Evolutionary conservation across 2,113 vertebrate species (phyloP).

Genomic region (Glaucidium brasilianum): DNA sequence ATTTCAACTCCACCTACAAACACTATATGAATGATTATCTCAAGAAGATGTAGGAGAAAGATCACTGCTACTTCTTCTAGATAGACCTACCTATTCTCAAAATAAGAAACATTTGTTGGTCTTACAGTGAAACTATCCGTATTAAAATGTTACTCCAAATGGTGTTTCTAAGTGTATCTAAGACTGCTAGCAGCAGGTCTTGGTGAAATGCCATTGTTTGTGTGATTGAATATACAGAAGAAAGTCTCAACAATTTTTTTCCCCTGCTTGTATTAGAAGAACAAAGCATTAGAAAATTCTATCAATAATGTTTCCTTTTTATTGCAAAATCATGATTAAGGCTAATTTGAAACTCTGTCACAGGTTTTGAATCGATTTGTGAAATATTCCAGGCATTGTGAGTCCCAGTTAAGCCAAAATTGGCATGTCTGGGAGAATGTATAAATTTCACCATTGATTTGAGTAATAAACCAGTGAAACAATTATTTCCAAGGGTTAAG

Average conservation of each 20-base stretch:
- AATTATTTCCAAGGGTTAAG: neutral
- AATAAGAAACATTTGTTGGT: neutral
- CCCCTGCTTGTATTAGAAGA: neutral
- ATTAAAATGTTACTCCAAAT: neutral
- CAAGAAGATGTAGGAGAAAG: neutral
- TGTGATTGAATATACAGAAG: neutral
- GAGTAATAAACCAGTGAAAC: neutral
- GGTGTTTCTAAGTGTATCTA: neutral
- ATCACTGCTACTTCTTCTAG: neutral
- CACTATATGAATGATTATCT: neutral
- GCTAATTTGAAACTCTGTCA: neutral
- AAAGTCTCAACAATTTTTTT: neutral
- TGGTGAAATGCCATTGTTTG: neutral
- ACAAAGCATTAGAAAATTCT: rapidly evolving
- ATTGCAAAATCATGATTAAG: neutral
- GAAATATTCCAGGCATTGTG: neutral
- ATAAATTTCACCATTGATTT: neutral
- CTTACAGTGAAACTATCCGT: neutral
- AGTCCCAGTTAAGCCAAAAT: neutral
- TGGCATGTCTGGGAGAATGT: neutral
- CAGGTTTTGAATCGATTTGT: neutral
- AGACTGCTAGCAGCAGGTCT: neutral
- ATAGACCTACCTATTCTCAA: neutral
- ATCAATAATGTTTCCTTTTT: neutral
- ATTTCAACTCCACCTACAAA: neutral